Conservation (phyloP, 2,888 invertebrate species). For the Temnothorax unifasciatus region DNA sequence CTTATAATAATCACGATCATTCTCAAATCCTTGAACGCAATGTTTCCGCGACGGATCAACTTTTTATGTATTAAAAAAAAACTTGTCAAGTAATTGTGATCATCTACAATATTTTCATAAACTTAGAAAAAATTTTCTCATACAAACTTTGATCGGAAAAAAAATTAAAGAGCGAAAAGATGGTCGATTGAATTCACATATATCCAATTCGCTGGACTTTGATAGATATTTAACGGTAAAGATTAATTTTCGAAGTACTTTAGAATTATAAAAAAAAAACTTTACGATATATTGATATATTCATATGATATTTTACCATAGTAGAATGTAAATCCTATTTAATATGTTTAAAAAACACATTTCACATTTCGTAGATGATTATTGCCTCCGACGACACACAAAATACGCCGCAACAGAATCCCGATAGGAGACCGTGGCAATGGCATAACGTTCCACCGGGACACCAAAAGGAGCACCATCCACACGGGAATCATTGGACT, state of each 20-base stretch:
- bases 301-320: not conserved
- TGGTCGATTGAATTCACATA: not conserved
- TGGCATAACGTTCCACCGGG: slow-evolving; percentile 31
- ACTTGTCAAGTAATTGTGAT: no score
- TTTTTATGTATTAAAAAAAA: not conserved
- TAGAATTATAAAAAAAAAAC: not conserved
- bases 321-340: not conserved
- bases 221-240: not conserved
- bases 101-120: not conserved
- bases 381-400: slow-evolving; percentile 23
- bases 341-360: not conserved
- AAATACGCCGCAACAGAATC: not conserved
- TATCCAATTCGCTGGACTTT: not conserved
- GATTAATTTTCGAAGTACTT: not conserved
- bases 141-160: not conserved
- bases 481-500: not conserved
- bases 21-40: not conserved
- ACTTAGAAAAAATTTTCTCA: not conserved
- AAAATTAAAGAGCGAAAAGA: not conserved
- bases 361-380: slow-evolving; percentile 44
- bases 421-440: slow-evolving; percentile 16
- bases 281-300: not conserved
- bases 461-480: not conserved
- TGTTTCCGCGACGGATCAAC: not conserved
- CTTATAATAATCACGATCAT: not conserved